A percentile compares a stretch with the other conserved stretches of the same genome.
These are phyloP conservation scores for Hycleus cichorii DNA, from an alignment of 1,140 invertebrate genomes.

Conservation along the genomic window DNA sequence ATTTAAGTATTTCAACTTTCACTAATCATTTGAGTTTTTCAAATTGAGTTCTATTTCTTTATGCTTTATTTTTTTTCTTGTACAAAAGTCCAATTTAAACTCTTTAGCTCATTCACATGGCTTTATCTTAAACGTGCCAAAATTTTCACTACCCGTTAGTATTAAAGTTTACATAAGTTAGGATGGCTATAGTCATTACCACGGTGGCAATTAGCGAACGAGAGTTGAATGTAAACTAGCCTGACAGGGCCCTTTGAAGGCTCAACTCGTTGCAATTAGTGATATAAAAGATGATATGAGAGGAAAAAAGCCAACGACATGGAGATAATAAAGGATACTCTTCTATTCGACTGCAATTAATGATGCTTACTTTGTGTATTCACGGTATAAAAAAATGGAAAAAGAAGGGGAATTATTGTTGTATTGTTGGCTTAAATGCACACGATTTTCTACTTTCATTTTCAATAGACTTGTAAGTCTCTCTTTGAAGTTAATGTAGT, in stretches of 20 bases:
- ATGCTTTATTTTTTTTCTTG: slow-evolving; percentile 4
- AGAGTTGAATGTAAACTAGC: slow-evolving; percentile 23
- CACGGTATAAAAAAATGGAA: neutral
- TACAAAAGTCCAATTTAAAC: slow-evolving; percentile 1
- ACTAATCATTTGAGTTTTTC: slow-evolving; percentile 5
- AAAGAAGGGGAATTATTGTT: neutral
- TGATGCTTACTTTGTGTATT: slow-evolving; percentile 20
- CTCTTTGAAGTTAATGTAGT: slow-evolving; percentile 9
- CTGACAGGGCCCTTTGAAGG: slow-evolving; percentile 19
- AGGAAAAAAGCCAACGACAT: slow-evolving; percentile 29
- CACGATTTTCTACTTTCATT: slow-evolving; percentile 17
- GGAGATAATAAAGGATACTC: slow-evolving; percentile 27
- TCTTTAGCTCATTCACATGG: slow-evolving; percentile 14
- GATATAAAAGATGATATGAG: slow-evolving; percentile 27
- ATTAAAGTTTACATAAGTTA: slow-evolving; percentile 29
- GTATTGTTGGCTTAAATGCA: slow-evolving; percentile 16
- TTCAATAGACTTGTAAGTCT: neutral
- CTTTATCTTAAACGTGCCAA: slow-evolving; percentile 21
- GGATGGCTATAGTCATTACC: slow-evolving; percentile 22
- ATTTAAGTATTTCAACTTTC: slow-evolving; percentile 2
- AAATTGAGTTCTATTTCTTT: neutral
- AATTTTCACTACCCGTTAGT: slow-evolving; percentile 22
- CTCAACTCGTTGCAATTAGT: slow-evolving; percentile 19
- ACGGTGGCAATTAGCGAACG: slow-evolving; percentile 26
- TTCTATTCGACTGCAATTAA: slow-evolving; percentile 17